These are phyloP conservation scores for Cynodonichthys magdalenae DNA, from an alignment of 2,797 vertebrate species.

Conservation along the genomic window DNA sequence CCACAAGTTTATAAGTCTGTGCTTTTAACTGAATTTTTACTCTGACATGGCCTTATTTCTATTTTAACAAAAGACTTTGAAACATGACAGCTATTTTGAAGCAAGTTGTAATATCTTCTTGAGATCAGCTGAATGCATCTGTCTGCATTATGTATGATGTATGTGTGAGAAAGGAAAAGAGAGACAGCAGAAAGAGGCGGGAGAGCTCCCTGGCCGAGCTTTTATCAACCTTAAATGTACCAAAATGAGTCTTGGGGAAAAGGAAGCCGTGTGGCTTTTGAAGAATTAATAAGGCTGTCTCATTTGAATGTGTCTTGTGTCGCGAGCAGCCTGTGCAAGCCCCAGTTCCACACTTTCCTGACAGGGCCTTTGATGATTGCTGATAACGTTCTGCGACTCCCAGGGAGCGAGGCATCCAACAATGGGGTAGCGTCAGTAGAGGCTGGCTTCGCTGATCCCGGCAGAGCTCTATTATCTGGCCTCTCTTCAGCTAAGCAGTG, in stretches of 20 bases:
- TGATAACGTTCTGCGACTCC: constrained; percentile 76
- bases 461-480: constrained; percentile 75
- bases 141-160: constrained; percentile 70
- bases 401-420: constrained; percentile 68
- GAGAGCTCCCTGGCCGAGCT: constrained; percentile 60
- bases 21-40: constrained; percentile 25
- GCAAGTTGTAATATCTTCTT: constrained; percentile 43
- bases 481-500: constrained; percentile 62
- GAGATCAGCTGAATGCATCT: constrained; percentile 52
- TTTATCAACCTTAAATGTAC: constrained; percentile 80
- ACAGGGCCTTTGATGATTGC: constrained; percentile 82
- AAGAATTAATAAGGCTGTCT: constrained; percentile 81
- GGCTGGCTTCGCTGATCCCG: constrained; percentile 75
- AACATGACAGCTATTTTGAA: constrained; percentile 62
- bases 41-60: constrained; percentile 57
- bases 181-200: constrained; percentile 31
- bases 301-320: constrained; percentile 74
- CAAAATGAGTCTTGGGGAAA: constrained; percentile 78
- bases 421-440: constrained; percentile 73
- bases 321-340: constrained; percentile 65
- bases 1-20: constrained; percentile 11
- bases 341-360: constrained; percentile 80
- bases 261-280: constrained; percentile 69
- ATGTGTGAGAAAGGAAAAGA: constrained; percentile 50
- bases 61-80: constrained; percentile 47